These are phyloP conservation scores for Dasysyrphus tricinctus DNA, from an alignment of 2,888 invertebrate genomes.

Conservation along the genomic window DNA sequence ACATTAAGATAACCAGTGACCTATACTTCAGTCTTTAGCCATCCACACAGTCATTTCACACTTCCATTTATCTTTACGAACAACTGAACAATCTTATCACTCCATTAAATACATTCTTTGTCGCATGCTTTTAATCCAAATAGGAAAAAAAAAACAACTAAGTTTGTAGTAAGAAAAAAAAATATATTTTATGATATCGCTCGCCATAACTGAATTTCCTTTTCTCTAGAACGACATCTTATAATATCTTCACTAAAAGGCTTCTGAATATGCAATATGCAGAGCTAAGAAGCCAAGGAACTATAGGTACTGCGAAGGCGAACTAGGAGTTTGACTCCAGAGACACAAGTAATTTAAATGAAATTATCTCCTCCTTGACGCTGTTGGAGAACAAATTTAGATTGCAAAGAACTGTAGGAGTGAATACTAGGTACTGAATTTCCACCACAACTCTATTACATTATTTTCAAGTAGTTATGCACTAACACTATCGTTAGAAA, in stretches of 20 bases:
- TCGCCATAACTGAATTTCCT: slow-evolving; percentile 24
- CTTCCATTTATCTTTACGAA: neutral
- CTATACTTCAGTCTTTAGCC: too few relatives aligned
- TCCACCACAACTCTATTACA: slow-evolving; percentile 4
- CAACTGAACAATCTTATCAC: slow-evolving; percentile 16
- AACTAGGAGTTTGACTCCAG: slow-evolving; percentile 3
- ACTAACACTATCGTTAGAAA: neutral
- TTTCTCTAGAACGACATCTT: slow-evolving; percentile 33
- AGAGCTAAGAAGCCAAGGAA: neutral
- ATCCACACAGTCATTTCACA: neutral
- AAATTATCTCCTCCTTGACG: slow-evolving; percentile 37
- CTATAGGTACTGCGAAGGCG: neutral
- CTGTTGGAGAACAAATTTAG: slow-evolving; percentile 15
- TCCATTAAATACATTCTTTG: slow-evolving; percentile 39
- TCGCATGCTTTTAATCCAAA: slow-evolving; percentile 10
- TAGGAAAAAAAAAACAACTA: slow-evolving; percentile 11
- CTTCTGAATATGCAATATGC: slow-evolving; percentile 30
- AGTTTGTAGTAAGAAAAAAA: neutral
- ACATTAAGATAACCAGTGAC: slow-evolving; percentile 16
- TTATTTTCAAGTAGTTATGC: neutral
- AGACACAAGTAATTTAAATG: slow-evolving; percentile 41
- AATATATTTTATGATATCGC: slow-evolving; percentile 19
- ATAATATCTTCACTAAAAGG: slow-evolving; percentile 27
- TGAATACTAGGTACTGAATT: neutral
- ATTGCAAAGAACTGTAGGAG: neutral